These are phyloP conservation scores for Sebastes hubbsi DNA, from an alignment of 2,797 vertebrate species.

Conservation along the genomic window DNA sequence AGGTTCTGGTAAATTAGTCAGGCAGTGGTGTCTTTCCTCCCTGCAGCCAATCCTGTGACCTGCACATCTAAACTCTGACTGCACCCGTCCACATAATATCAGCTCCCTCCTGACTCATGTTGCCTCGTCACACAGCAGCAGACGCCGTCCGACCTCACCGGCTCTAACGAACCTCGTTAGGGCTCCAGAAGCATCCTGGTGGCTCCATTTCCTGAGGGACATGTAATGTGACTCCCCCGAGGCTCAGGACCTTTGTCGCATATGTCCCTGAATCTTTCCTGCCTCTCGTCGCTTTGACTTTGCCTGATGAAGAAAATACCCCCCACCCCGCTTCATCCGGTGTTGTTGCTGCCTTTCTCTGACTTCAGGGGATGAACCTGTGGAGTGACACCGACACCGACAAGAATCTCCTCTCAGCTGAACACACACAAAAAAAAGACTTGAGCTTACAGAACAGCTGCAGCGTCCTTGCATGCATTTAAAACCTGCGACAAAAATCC, in stretches of 20 bases:
- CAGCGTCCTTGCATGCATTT: not conserved
- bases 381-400: constrained; percentile 46
- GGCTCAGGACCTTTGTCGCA: not conserved
- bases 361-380: constrained; percentile 59
- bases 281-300: constrained; percentile 12
- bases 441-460: not conserved
- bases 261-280: not conserved
- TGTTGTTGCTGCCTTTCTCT: constrained; percentile 30
- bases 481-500: constrained; percentile 41
- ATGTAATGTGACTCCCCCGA: not conserved
- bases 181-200: not conserved
- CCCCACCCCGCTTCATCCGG: not conserved
- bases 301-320: not conserved
- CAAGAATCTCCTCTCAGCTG: not conserved
- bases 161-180: constrained; percentile 22
- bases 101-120: constrained; percentile 1
- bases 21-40: constrained; percentile 27
- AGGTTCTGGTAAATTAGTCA: constrained; percentile 51
- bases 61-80: constrained; percentile 8
- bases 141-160: not conserved
- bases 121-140: not conserved
- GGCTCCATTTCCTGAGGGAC: not conserved
- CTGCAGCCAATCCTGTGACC: constrained; percentile 38
- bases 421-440: not conserved
- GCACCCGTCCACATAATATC: not conserved